Percentiles rank a stretch among this genome's conserved stretches.
Evolutionary conservation across 2,888 invertebrate genomes (phyloP).

Genomic region (Amiota communis): DNA sequence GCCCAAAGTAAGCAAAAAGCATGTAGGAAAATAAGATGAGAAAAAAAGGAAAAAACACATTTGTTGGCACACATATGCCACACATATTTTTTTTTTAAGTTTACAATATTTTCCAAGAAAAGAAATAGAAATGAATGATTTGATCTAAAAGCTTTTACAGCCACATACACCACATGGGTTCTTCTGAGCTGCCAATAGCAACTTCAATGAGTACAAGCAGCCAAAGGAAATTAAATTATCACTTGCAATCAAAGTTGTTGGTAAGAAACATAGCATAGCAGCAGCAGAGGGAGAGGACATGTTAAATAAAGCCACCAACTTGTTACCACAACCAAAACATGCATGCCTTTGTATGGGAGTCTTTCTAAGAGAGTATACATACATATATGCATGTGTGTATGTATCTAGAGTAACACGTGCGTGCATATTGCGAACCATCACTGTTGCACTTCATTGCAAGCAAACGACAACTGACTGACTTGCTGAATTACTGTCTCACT

Average conservation of each 20-base stretch:
- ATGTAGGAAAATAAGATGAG: too few relatives aligned
- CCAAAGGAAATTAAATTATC: constrained; percentile 50
- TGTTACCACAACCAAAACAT: not conserved
- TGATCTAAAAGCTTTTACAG: constrained; percentile 11
- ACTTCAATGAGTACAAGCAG: not conserved
- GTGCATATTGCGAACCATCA: not conserved
- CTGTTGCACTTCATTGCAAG: too few relatives aligned
- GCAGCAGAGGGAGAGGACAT: not conserved
- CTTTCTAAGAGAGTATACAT: too few relatives aligned
- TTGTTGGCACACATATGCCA: too few relatives aligned
- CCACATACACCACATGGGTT: not conserved
- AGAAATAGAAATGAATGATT: not conserved
- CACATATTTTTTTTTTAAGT: too few relatives aligned
- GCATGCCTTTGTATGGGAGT: not conserved
- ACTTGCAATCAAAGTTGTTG: constrained; percentile 31
- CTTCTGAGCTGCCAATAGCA: not conserved
- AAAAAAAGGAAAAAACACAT: too few relatives aligned
- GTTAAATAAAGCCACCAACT: not conserved
- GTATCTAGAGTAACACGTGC: not conserved
- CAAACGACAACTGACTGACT: too few relatives aligned
- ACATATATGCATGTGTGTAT: not conserved
- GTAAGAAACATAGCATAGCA: not conserved
- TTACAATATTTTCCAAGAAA: too few relatives aligned
- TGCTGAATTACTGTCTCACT: too few relatives aligned
- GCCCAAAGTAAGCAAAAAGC: too few relatives aligned